These are phyloP conservation scores for Prunella strophiata DNA, from an alignment of 2,797 vertebrate species.

Conservation along the genomic window DNA sequence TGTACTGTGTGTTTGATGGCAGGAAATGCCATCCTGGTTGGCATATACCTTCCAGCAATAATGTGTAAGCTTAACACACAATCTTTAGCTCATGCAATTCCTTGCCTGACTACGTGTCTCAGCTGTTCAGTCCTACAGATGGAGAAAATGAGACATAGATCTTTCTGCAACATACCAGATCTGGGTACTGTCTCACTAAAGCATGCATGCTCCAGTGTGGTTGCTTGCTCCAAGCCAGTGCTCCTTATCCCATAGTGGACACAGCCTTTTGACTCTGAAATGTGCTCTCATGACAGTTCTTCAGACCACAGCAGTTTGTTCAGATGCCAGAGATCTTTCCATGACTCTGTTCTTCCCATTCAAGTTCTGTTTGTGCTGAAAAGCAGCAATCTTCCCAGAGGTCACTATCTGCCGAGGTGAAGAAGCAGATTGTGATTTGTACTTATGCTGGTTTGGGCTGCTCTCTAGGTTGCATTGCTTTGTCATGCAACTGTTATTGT, in stretches of 20 bases:
- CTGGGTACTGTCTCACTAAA: background rate
- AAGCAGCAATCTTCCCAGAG: background rate
- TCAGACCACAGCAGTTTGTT: background rate
- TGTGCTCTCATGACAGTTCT: fast-evolving
- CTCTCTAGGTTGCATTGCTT: background rate
- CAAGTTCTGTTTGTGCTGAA: background rate
- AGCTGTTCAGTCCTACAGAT: background rate
- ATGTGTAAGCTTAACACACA: background rate
- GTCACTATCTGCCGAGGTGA: background rate
- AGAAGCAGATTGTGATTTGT: background rate
- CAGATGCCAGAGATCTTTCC: background rate
- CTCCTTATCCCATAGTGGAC: background rate
- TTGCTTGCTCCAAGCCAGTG: background rate
- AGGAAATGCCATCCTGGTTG: background rate
- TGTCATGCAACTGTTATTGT: background rate
- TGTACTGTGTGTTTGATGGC: background rate
- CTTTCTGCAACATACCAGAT: background rate
- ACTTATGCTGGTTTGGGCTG: background rate
- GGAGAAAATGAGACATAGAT: background rate
- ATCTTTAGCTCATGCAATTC: background rate
- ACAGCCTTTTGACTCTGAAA: background rate
- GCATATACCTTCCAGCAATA: background rate
- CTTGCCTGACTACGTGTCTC: background rate
- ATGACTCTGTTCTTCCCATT: background rate
- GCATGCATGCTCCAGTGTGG: background rate